phyloP scores from a whole-genome alignment of 2,888 invertebrate species.

The Pherbina coryleti region DNA sequence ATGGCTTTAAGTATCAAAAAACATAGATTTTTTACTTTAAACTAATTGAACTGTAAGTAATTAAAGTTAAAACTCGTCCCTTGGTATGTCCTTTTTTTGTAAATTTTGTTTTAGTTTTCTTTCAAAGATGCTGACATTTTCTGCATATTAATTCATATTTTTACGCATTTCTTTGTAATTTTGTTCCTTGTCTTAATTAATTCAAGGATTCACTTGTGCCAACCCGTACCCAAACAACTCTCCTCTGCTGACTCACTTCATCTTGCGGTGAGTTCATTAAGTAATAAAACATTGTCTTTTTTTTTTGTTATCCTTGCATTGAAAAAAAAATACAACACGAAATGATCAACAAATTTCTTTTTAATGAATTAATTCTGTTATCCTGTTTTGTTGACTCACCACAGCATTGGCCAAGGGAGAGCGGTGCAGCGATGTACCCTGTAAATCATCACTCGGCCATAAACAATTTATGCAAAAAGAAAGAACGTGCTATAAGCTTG shows the following conservation, averaged over 20 bases:
- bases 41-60: conserved; percentile 41
- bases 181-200: conserved; percentile 14
- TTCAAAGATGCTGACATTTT: conserved; percentile 59
- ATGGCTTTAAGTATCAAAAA: too few relatives aligned
- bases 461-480: conserved; percentile 59
- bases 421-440: conserved; percentile 34
- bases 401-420: too few relatives aligned
- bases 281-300: conserved; percentile 62
- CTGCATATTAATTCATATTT: conserved; percentile 64
- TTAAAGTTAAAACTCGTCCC: conserved; percentile 15
- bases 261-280: conserved; percentile 42
- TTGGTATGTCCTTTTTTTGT: conserved; percentile 20
- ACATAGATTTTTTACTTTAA: neutral
- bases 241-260: too few relatives aligned
- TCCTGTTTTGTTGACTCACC: conserved; percentile 52
- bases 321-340: conserved; percentile 28
- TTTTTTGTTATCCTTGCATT: conserved; percentile 46
- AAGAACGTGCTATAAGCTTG: conserved; percentile 38
- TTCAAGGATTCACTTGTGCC: conserved; percentile 11
- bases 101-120: neutral
- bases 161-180: conserved; percentile 41
- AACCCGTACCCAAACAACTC: too few relatives aligned
- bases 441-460: conserved; percentile 35
- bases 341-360: conserved; percentile 64
- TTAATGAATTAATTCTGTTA: conserved; percentile 68